A percentile compares a stretch with the other conserved stretches of the same genome.
Evolutionary conservation across 2,888 invertebrate genomes (phyloP).

Genomic region (Brenthis hecate): DNA sequence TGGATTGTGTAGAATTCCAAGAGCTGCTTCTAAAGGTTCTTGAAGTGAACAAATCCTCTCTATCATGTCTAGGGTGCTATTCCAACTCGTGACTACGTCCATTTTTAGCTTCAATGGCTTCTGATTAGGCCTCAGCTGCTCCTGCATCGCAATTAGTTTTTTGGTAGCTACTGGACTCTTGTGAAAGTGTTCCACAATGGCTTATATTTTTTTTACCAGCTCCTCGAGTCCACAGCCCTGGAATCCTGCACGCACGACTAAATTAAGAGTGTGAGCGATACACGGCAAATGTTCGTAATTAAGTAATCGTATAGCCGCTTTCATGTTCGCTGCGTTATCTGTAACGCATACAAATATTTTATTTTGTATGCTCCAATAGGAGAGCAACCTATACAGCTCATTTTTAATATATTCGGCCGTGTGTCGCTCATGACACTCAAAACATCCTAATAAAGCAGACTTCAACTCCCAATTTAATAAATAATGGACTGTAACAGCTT

Average conservation of each 20-base stretch:
- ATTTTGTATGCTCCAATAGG: slow-evolving; percentile 39
- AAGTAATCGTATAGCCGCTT: slow-evolving; percentile 44
- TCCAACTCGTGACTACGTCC: slow-evolving; percentile 42
- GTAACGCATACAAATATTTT: slow-evolving; percentile 43
- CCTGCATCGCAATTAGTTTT: slow-evolving; percentile 38
- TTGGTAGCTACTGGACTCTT: no score
- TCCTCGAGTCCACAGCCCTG: slow-evolving; percentile 38
- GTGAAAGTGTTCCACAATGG: no score
- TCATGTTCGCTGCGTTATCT: slow-evolving; percentile 47
- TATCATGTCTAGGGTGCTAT: slow-evolving; percentile 44
- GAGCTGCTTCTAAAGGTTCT: slow-evolving; percentile 42
- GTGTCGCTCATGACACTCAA: slow-evolving; percentile 39
- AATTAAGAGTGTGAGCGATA: slow-evolving; percentile 44
- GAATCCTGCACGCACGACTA: slow-evolving; percentile 44
- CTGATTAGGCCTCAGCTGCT: slow-evolving; percentile 37
- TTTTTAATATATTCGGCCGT: slow-evolving; percentile 24
- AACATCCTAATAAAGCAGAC: slow-evolving; percentile 39
- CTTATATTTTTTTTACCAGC: slow-evolving; percentile 45
- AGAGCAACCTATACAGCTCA: slow-evolving; percentile 35
- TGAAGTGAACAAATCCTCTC: slow-evolving; percentile 42
- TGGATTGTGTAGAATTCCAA: slow-evolving; percentile 43
- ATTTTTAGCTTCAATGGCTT: slow-evolving; percentile 41
- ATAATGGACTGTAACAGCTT: slow-evolving; percentile 42
- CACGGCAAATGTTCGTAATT: slow-evolving; percentile 45
- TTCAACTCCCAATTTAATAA: slow-evolving; percentile 42